phyloP scores from a whole-genome alignment of 2,888 invertebrate genomes.

The Epistrophe grossulariae region DNA sequence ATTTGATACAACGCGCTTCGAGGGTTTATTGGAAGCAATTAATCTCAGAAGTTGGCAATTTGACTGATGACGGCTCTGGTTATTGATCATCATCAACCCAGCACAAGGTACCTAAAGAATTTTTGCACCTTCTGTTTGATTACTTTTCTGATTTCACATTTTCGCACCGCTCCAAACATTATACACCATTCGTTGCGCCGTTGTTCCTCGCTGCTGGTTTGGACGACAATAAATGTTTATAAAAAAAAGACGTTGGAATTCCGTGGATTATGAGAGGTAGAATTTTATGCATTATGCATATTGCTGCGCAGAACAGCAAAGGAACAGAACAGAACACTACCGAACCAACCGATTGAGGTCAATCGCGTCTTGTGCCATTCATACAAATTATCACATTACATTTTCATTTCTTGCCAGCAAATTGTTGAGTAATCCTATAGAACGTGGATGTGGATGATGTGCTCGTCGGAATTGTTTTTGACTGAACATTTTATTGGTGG shows the following conservation, averaged over 20 bases:
- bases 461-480: constrained; percentile 48
- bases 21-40: constrained; percentile 62
- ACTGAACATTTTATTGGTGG: constrained; percentile 23
- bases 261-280: constrained; percentile 19
- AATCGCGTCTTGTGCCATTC: constrained; percentile 75
- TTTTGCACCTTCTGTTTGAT: constrained; percentile 26
- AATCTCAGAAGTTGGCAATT: constrained; percentile 60
- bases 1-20: constrained; percentile 32
- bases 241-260: constrained; percentile 15
- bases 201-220: background rate
- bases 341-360: constrained; percentile 61
- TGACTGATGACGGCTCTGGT: constrained; percentile 52
- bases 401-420: constrained; percentile 31
- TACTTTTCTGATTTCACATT: constrained; percentile 29
- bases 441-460: constrained; percentile 60
- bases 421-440: constrained; percentile 50
- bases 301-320: constrained; percentile 5
- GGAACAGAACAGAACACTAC: background rate
- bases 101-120: constrained; percentile 9
- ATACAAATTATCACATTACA: constrained; percentile 73
- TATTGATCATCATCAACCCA: constrained; percentile 51
- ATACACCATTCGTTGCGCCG: background rate
- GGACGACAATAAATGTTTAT: constrained; percentile 11
- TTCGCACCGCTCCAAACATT: constrained; percentile 3
- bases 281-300: constrained; percentile 35